Base-by-base conservation (phyloP, 2,113 vertebrate genomes). In the Mugil cephalus region DNA sequence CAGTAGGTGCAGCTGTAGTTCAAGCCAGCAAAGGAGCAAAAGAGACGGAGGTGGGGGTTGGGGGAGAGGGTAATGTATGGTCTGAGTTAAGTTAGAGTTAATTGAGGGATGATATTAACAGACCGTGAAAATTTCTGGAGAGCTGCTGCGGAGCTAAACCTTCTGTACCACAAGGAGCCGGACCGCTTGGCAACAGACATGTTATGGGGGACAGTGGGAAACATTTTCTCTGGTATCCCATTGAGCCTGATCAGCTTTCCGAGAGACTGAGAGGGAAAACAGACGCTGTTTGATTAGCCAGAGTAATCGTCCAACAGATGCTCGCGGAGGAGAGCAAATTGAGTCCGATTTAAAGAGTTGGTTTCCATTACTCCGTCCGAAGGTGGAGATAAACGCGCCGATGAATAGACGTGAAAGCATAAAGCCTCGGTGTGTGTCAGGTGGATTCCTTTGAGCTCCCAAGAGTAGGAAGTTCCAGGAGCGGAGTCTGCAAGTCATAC, bases 1-100 rank as follows among this genome's bases (percentile, higher is more conserved):
- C 89, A 90, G 93, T 87, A 88, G 87, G 83, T 90, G 91, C 89
- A 92, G 90, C 92, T 92, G 80, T 87, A 88, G 85, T 85, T 79
- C 80, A 90, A 85, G 82, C 30, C 64, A 80, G 84, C n/a, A 61
- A 64, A 56, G 60, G 62, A 74, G n/a, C n/a, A 18, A 46, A 67
- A 55, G 52, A 62, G 56, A 55, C 0, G 0, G 1, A 10, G 47
- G 34, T n/a, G n/a, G n/a, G n/a, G n/a, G n/a, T n/a, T n/a, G n/a
- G 35, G 36, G 59, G 1, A 40, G 42, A 53, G n/a, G 11, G 12
- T 38, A 17, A 39, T 74, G 13, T 56, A 70, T 67, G 71, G 66
- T 58, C 61, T 56, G 30, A 86, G 68, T 82, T 69, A 62, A 77
- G 51, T 83, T 68, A 19, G 46, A 72, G 52, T 78, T 86, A 82